These are phyloP conservation scores for Lasioglossum baleicum DNA, from an alignment of 1,140 invertebrate genomes.

Conservation along the genomic window DNA sequence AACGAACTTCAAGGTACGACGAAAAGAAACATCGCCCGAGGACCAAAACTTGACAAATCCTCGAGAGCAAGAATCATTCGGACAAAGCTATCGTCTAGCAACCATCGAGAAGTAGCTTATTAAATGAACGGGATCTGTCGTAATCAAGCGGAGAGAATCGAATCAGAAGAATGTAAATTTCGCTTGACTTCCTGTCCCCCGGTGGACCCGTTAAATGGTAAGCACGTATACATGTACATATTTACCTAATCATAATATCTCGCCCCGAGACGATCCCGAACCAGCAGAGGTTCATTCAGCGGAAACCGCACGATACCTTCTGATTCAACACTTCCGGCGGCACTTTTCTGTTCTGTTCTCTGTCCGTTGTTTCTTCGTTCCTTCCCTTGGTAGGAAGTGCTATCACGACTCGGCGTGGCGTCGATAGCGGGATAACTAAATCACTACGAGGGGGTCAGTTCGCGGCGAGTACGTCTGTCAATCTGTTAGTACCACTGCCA, in stretches of 20 bases:
- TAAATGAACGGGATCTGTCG: too few species aligned
- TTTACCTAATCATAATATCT: slow-evolving; percentile 80
- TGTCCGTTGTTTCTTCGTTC: slow-evolving; percentile 6
- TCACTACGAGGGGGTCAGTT: slow-evolving; percentile 76
- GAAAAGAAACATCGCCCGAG: too few species aligned
- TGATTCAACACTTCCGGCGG: slow-evolving; percentile 51
- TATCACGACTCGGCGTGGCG: slow-evolving; percentile 65
- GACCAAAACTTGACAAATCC: too few species aligned
- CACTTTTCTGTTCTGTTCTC: slow-evolving; percentile 28
- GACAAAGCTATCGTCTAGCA: too few species aligned
- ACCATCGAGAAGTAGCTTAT: too few species aligned
- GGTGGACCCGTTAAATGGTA: too few species aligned
- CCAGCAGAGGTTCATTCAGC: slow-evolving; percentile 66
- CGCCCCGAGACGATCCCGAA: slow-evolving; percentile 55
- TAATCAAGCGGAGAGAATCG: too few species aligned
- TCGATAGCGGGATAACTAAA: slow-evolving; percentile 75
- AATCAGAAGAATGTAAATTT: neutral
- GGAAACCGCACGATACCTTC: slow-evolving; percentile 49
- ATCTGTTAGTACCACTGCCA: slow-evolving; percentile 71
- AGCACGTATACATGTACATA: neutral
- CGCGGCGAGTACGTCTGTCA: slow-evolving; percentile 74
- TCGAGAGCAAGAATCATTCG: too few species aligned
- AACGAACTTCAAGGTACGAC: too few species aligned
- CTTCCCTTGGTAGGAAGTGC: slow-evolving; percentile 28
- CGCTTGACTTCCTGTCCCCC: too few species aligned